These are phyloP conservation scores for Flexamia atlantica DNA, from an alignment of 2,888 invertebrate species.

Conservation along the genomic window DNA sequence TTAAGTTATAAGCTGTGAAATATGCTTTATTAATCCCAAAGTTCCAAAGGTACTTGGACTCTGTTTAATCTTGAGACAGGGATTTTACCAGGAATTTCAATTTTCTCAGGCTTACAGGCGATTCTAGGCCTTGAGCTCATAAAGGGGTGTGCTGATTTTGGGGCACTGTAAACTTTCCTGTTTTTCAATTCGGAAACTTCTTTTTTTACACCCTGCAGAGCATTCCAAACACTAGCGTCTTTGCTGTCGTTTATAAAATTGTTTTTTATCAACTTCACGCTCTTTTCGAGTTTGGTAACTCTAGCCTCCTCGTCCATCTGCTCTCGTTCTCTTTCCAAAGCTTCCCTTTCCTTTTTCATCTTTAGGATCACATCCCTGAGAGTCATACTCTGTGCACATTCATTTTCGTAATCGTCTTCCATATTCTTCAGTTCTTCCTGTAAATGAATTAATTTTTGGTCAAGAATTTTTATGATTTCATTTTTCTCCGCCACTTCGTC, in stretches of 20 bases:
- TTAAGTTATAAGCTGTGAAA: too few relatives aligned
- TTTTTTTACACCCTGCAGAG: conserved; percentile 27
- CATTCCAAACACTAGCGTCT: conserved; percentile 33
- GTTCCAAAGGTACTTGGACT: background rate
- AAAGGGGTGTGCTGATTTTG: background rate
- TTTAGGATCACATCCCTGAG: conserved; percentile 11
- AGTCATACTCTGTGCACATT: background rate
- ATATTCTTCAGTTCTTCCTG: conserved; percentile 12
- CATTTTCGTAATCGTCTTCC: background rate
- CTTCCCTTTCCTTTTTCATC: conserved; percentile 39
- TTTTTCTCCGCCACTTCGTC: background rate
- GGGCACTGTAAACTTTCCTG: background rate
- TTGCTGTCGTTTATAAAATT: conserved; percentile 33
- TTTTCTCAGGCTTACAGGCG: background rate
- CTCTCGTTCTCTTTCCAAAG: conserved; percentile 20
- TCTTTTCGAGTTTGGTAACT: conserved; percentile 37
- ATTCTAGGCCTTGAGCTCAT: background rate
- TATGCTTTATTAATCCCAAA: too few relatives aligned
- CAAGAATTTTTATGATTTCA: background rate
- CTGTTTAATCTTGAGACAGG: background rate
- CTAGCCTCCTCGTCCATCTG: conserved; percentile 11
- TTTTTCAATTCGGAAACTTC: conserved; percentile 15
- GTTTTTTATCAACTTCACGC: conserved; percentile 44
- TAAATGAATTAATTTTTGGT: background rate
- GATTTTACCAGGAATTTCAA: background rate